These are phyloP conservation scores for Cherax quadricarinatus DNA, from an alignment of 1,140 invertebrate genomes.

Conservation along the genomic window DNA sequence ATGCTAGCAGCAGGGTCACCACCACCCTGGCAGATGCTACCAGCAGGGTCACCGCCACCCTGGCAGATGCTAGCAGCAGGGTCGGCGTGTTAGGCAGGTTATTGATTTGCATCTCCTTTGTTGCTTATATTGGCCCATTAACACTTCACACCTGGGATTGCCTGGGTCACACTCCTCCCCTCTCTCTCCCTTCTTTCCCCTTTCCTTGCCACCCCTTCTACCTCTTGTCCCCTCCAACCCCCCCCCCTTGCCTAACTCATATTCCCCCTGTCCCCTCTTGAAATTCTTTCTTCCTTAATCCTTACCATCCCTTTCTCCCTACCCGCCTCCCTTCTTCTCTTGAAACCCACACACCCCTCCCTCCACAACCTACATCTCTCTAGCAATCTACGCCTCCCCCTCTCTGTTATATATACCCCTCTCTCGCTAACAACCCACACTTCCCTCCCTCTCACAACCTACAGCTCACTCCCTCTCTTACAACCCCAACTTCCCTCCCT, in stretches of 20 bases:
- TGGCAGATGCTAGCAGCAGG: background rate
- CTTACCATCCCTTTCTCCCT: background rate
- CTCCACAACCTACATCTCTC: too few relatives aligned
- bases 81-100: background rate
- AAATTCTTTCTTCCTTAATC: too few relatives aligned
- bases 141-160: conserved; percentile 34
- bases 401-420: background rate
- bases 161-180: background rate
- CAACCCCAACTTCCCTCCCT: background rate
- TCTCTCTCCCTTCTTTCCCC: background rate
- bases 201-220: background rate
- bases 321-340: too few relatives aligned
- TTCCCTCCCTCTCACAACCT: background rate
- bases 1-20: too few relatives aligned
- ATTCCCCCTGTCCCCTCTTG: too few relatives aligned
- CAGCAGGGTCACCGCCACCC: background rate
- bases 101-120: conserved; percentile 52
- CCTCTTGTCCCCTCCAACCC: background rate
- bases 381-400: too few relatives aligned
- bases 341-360: too few relatives aligned
- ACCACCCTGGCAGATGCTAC: too few relatives aligned
- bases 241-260: too few relatives aligned
- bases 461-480: background rate
- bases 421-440: background rate
- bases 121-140: conserved; percentile 53